Evolutionary conservation across 2,113 vertebrate species (phyloP).

Genomic region (Vicugna pacos): DNA sequence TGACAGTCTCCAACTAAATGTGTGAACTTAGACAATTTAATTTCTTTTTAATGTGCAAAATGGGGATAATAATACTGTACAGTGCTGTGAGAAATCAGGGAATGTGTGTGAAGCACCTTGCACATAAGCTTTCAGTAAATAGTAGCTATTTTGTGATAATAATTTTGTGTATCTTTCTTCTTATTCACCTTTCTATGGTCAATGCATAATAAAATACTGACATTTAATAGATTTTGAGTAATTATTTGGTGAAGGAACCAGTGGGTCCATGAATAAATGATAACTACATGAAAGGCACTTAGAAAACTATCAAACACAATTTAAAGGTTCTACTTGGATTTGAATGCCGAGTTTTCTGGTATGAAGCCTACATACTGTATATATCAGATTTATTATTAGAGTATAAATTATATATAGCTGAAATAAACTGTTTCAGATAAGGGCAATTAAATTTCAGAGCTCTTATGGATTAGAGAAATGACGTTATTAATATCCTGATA

Average conservation of each 20-base stretch:
- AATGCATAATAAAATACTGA: slow-evolving; percentile 27
- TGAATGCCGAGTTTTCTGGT: slow-evolving; percentile 25
- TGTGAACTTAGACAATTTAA: neutral
- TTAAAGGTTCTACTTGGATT: slow-evolving; percentile 42
- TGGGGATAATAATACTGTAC: neutral
- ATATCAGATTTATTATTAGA: slow-evolving; percentile 7
- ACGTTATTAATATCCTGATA: neutral
- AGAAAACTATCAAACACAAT: slow-evolving; percentile 7
- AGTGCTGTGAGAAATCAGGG: slow-evolving; percentile 14
- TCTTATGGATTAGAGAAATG: slow-evolving; percentile 47
- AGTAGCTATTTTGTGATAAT: slow-evolving; percentile 21
- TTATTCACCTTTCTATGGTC: neutral
- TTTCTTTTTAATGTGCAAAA: neutral
- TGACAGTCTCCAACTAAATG: neutral
- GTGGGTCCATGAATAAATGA: slow-evolving; percentile 56
- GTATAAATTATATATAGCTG: neutral
- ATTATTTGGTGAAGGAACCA: slow-evolving; percentile 47
- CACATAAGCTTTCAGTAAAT: neutral
- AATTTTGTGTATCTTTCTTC: neutral
- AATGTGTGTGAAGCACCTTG: neutral
- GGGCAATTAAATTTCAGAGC: neutral
- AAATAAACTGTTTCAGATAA: slow-evolving; percentile 45
- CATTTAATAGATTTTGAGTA: slow-evolving; percentile 25
- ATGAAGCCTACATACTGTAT: neutral
- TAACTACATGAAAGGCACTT: slow-evolving; percentile 30